These are phyloP conservation scores for Spea multiplicata DNA, from an alignment of 2,113 vertebrate genomes.

Conservation along the genomic window DNA sequence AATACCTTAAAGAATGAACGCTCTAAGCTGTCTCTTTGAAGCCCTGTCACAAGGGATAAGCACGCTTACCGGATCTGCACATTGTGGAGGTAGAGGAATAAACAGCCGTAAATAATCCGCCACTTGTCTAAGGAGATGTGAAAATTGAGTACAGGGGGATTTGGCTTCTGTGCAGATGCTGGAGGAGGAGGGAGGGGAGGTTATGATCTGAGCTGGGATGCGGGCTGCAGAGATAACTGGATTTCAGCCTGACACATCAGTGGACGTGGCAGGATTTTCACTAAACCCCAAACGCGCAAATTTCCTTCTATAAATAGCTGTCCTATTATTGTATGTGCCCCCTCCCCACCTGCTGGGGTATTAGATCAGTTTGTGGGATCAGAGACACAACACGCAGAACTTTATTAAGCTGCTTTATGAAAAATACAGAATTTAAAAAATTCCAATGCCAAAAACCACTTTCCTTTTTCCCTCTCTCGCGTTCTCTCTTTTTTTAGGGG, in stretches of 20 bases:
- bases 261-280: conserved; percentile 30
- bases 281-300: not conserved
- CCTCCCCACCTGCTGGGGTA: too few species aligned
- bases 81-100: conserved; percentile 45
- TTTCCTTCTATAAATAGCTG: not conserved
- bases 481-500: too few species aligned
- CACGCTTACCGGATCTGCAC: conserved; percentile 41
- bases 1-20: conserved; percentile 44
- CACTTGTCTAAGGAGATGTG: conserved; percentile 45
- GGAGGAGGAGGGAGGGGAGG: conserved; percentile 34
- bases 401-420: too few species aligned
- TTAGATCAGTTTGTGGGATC: too few species aligned
- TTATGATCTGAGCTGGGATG: conserved; percentile 42
- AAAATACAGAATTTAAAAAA: too few species aligned
- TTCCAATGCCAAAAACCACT: too few species aligned
- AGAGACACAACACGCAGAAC: too few species aligned
- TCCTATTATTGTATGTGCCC: not conserved
- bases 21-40: conserved; percentile 43
- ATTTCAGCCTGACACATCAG: conserved; percentile 39
- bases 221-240: conserved; percentile 38
- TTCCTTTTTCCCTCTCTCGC: too few species aligned
- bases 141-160: conserved; percentile 46
- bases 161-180: conserved; percentile 45
- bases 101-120: conserved; percentile 46
- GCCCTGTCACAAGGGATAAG: conserved; percentile 44